These are phyloP conservation scores for Drosophila vallismaia DNA, from an alignment of 2,888 invertebrate species.

Conservation along the genomic window DNA sequence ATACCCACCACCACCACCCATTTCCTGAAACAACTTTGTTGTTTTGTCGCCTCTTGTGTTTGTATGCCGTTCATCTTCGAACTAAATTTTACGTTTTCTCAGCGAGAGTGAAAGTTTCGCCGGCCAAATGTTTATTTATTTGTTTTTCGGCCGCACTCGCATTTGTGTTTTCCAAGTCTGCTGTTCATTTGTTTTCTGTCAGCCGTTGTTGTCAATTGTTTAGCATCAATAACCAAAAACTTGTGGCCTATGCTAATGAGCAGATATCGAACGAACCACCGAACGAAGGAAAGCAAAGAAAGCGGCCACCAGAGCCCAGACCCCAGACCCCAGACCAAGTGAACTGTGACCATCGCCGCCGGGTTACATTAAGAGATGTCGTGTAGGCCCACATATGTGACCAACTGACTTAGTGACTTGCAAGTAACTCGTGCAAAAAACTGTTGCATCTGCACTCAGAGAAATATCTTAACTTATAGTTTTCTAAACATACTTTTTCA, in stretches of 20 bases:
- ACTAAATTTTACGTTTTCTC: slow-evolving; percentile 52
- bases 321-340: neutral
- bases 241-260: slow-evolving; percentile 69
- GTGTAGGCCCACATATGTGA: slow-evolving; percentile 4
- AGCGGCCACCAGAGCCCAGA: slow-evolving; percentile 8
- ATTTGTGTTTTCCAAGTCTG: slow-evolving; percentile 22
- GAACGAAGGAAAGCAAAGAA: slow-evolving; percentile 27
- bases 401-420: slow-evolving; percentile 36
- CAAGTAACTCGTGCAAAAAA: slow-evolving; percentile 2
- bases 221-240: slow-evolving; percentile 70
- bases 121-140: slow-evolving; percentile 41
- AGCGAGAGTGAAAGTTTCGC: slow-evolving; percentile 67
- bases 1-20: neutral
- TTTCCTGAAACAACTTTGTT: slow-evolving; percentile 6
- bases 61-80: slow-evolving; percentile 33
- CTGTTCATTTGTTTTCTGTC: slow-evolving; percentile 46
- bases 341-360: slow-evolving; percentile 1
- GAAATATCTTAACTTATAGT: neutral
- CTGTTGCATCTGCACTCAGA: neutral
- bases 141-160: slow-evolving; percentile 25
- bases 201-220: slow-evolving; percentile 55
- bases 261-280: slow-evolving; percentile 51
- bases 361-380: neutral
- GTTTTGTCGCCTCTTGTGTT: no score
- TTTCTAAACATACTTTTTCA: no score